phyloP scores from a whole-genome alignment of 2,113 vertebrate genomes.

The Ctenomys sociabilis region DNA sequence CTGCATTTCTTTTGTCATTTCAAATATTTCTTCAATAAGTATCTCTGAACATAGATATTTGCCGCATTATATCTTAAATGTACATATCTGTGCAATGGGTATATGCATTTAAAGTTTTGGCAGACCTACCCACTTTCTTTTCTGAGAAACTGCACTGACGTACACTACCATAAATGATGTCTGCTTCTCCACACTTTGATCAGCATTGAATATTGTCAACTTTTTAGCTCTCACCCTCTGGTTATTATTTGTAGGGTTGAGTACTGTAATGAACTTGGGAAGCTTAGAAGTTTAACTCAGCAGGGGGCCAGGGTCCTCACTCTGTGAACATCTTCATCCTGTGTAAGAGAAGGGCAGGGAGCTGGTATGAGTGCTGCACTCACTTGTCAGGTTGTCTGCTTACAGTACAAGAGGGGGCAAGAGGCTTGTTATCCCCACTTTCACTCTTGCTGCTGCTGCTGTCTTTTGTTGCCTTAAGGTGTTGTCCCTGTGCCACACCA shows the following conservation, averaged over 20 bases:
- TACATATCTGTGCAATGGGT: not conserved
- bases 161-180: not conserved
- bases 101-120: not conserved
- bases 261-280: no score
- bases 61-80: not conserved
- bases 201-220: not conserved
- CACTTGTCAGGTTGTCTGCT: no score
- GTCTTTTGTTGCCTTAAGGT: no score
- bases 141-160: slow-evolving; percentile 14
- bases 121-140: slow-evolving; percentile 3
- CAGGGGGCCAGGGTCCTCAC: no score
- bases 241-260: not conserved
- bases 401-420: no score
- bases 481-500: no score
- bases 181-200: not conserved
- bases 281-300: no score
- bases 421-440: no score
- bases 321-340: no score
- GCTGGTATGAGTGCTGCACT: no score
- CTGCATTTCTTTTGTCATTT: not conserved
- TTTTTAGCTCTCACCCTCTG: not conserved
- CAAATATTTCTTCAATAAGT: not conserved
- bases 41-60: not conserved
- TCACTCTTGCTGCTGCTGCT: no score
- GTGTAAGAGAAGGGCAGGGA: no score